Evolutionary conservation across 2,888 invertebrate genomes (phyloP).

Genomic region (Ormyrus labotus): DNA sequence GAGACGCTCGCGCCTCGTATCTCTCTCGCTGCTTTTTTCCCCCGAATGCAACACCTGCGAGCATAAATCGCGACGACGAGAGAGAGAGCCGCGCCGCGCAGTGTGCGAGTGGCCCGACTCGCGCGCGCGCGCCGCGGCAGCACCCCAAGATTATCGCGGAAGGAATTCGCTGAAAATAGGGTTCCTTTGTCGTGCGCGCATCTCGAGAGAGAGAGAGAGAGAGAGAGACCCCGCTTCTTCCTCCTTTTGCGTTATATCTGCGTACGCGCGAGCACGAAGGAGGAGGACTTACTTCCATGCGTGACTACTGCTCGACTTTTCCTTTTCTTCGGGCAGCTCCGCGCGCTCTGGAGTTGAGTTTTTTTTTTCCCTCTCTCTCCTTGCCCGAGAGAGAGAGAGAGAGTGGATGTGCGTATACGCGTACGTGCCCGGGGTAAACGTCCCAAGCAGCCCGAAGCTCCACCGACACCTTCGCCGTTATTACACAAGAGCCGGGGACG

Average conservation of each 20-base stretch:
- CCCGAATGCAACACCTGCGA: constrained; percentile 54
- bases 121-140: too few species aligned
- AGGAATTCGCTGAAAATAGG: constrained; percentile 59
- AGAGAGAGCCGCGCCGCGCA: not conserved
- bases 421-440: too few species aligned
- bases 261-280: too few species aligned
- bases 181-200: constrained; percentile 56
- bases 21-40: not conserved
- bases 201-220: constrained; percentile 4
- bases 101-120: too few species aligned
- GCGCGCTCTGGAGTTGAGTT: not conserved
- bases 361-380: too few species aligned
- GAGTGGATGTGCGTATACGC: too few species aligned
- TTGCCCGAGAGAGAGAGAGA: too few species aligned
- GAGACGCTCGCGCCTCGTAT: constrained; percentile 9
- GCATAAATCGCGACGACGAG: constrained; percentile 52
- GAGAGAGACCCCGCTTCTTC: not conserved
- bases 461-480: too few species aligned
- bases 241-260: too few species aligned
- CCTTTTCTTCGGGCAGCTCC: not conserved
- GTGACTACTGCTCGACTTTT: constrained; percentile 6
- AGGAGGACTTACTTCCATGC: too few species aligned
- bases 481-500: too few species aligned
- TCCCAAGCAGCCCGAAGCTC: too few species aligned
- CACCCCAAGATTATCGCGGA: not conserved